Evolutionary conservation across 2,888 invertebrate species (phyloP), one percentile per base, ranked within the genome.

Genomic region (Crocallis elinguaria): DNA sequence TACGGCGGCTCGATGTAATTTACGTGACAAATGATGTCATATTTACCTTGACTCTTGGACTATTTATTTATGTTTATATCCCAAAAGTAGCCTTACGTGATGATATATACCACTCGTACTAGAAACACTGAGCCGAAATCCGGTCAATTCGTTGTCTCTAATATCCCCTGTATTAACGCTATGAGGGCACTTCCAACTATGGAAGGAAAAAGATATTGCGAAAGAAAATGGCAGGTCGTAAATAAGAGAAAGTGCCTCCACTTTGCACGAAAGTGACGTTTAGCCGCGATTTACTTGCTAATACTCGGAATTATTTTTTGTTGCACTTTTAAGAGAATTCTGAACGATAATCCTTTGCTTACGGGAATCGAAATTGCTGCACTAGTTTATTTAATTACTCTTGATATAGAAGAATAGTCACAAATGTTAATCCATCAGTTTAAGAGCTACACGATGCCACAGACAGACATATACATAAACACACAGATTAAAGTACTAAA

Each of bases 231-330:
- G 78, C 69, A 67, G 72, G 67, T 73, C 75, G 78, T 86, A 86
- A 85, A 86, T 86, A 86, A 84, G 64, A 62, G 64, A 68, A 72
- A 81, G 81, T 79, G 76, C 69, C 66, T 63, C 68, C 75, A 71
- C 56, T 79, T 77, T 68, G 64, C 75, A 72, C 65, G 65, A 62
- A 62, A 60, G 67, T 66, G 69, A 67, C 66, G 44, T 33, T 25
- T 45, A 44, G 51, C 42, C 11, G n/a, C 29, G 11, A 8, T 29
- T 39, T 4, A 1, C 11, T 12, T 12, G 21, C 36, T 1, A 11
- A 16, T 37, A 3, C 9, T 1, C 12, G 11, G 19, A 11, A 2
- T 6, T 1, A 2, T 19, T n/a, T 19, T 36, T 3, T 29, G 27
- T 27, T 27, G 8, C 12, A 37, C 23, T 37, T 6, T 23, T 21